phyloP scores from a whole-genome alignment of 2,113 vertebrate species.

The Festucalex cinctus region DNA sequence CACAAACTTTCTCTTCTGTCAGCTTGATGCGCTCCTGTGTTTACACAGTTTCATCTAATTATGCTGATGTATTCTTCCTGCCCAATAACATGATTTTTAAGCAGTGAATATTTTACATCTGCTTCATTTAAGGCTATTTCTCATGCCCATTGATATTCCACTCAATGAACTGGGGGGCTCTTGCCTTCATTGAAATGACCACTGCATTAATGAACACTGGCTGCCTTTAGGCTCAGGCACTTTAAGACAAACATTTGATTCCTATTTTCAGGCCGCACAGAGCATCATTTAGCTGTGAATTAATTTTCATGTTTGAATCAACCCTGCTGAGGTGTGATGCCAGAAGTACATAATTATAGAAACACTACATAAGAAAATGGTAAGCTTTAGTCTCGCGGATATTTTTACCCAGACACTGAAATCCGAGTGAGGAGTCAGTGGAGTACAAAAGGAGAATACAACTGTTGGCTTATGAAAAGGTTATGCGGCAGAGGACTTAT shows the following conservation, averaged over 20 bases:
- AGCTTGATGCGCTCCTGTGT: slow-evolving; percentile 50
- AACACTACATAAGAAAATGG: slow-evolving; percentile 55
- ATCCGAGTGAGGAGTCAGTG: slow-evolving; percentile 35
- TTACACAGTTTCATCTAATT: slow-evolving; percentile 51
- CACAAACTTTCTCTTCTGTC: slow-evolving; percentile 54
- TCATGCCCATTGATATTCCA: slow-evolving; percentile 35
- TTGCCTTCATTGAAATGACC: slow-evolving; percentile 26
- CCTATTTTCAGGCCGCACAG: slow-evolving; percentile 60
- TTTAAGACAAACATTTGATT: slow-evolving; percentile 69
- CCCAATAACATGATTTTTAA: slow-evolving; percentile 55
- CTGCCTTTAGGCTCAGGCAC: slow-evolving; percentile 61
- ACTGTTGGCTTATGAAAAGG: slow-evolving; percentile 33
- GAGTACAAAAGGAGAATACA: slow-evolving; percentile 53
- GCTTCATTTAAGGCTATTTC: slow-evolving; percentile 40
- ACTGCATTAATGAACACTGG: slow-evolving; percentile 56
- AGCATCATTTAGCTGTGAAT: slow-evolving; percentile 76
- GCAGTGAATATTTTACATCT: slow-evolving; percentile 55
- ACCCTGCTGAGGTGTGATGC: slow-evolving; percentile 75
- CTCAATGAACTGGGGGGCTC: slow-evolving; percentile 27
- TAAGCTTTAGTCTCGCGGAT: slow-evolving; percentile 65
- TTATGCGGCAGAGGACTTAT: slow-evolving; percentile 50
- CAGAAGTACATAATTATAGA: slow-evolving; percentile 68
- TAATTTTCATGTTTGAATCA: slow-evolving; percentile 76
- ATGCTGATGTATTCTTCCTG: slow-evolving; percentile 54
- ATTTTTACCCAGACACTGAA: slow-evolving; percentile 35